Conservation (phyloP, 2,797 vertebrate species). For the Muscicapa comitata region DNA sequence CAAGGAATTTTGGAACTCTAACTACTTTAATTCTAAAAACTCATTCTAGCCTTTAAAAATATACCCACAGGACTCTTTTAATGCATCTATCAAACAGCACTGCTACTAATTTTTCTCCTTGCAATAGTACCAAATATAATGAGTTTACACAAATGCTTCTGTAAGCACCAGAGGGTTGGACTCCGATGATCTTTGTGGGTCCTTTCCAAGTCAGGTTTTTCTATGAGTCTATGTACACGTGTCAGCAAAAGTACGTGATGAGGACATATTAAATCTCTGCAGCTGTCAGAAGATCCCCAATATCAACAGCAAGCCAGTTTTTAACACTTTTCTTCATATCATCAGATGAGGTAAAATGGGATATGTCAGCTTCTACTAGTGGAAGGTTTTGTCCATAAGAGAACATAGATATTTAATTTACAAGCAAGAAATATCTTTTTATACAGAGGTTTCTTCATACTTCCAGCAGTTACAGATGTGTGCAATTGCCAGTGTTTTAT, state of each 20-base stretch:
- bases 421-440: background rate
- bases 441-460: background rate
- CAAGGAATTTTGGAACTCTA: background rate
- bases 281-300: background rate
- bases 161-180: background rate
- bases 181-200: fast-evolving
- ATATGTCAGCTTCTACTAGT: background rate
- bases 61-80: background rate
- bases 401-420: background rate
- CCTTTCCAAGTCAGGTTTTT: background rate
- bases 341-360: background rate
- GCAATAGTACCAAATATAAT: background rate
- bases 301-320: background rate
- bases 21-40: background rate
- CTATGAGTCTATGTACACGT: background rate
- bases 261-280: background rate
- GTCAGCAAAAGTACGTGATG: background rate
- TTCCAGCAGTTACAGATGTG: background rate
- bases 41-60: background rate
- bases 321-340: background rate
- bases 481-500: background rate
- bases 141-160: background rate
- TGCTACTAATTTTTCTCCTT: background rate
- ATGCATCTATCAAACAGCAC: background rate
- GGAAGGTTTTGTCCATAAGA: background rate